Evolutionary conservation across 2,888 invertebrate species (phyloP).

Genomic region (Idaea dimidiata): DNA sequence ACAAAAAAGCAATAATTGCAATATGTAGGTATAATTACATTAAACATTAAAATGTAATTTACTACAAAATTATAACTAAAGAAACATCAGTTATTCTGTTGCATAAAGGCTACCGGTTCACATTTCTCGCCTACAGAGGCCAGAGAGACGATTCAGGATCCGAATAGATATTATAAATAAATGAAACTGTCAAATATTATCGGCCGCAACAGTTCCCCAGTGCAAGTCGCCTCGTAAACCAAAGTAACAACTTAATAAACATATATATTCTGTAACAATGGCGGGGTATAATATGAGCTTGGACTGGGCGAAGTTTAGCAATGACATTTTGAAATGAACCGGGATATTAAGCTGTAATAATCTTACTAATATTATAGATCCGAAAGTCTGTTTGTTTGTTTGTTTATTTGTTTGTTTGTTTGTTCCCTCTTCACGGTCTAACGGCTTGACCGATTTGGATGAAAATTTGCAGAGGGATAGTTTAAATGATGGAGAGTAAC

Average conservation of each 20-base stretch:
- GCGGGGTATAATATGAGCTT: neutral
- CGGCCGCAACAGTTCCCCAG: slow-evolving; percentile 56
- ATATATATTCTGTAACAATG: slow-evolving; percentile 44
- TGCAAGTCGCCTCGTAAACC: slow-evolving; percentile 58
- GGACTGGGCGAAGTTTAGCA: neutral
- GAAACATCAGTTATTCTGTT: neutral
- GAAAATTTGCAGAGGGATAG: too few relatives aligned
- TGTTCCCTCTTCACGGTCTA: too few relatives aligned
- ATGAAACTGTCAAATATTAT: slow-evolving; percentile 64
- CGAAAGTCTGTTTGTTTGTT: too few relatives aligned
- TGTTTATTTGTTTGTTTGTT: too few relatives aligned
- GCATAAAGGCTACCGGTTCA: slow-evolving; percentile 46
- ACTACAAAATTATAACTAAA: neutral
- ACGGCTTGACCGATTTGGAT: too few relatives aligned
- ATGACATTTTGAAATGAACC: neutral
- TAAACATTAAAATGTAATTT: neutral
- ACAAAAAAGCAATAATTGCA: neutral
- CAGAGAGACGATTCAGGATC: slow-evolving; percentile 9
- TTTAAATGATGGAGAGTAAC: too few relatives aligned
- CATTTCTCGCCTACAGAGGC: slow-evolving; percentile 21
- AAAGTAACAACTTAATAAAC: slow-evolving; percentile 66
- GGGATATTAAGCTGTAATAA: neutral
- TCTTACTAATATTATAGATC: too few relatives aligned
- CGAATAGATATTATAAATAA: slow-evolving; percentile 60
- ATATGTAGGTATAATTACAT: neutral